phyloP scores from a whole-genome alignment of 2,888 invertebrate species.

The Drosophila demipolita region DNA sequence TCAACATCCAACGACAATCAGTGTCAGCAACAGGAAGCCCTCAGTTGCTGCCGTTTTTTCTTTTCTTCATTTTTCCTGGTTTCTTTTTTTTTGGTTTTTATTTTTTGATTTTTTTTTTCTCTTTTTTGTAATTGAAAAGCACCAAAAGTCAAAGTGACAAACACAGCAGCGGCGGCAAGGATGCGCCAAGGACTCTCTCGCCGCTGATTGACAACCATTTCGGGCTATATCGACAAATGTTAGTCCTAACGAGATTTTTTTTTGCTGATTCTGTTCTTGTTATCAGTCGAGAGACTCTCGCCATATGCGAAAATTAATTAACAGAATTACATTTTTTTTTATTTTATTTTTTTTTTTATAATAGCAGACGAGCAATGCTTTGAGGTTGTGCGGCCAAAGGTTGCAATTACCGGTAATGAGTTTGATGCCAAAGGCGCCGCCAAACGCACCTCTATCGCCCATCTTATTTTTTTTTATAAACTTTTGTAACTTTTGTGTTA shows the following conservation, averaged over 20 bases:
- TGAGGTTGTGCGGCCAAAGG: slow-evolving; percentile 51
- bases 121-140: slow-evolving; percentile 68
- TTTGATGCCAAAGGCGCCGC: slow-evolving; percentile 74
- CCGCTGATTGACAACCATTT: slow-evolving; percentile 73
- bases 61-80: slow-evolving; percentile 3
- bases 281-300: background rate
- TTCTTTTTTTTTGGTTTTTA: slow-evolving; percentile 32
- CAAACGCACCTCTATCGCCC: slow-evolving; percentile 57
- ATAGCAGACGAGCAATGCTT: slow-evolving; percentile 33
- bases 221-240: slow-evolving; percentile 54
- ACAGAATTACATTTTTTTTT: slow-evolving; percentile 66
- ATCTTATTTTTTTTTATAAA: slow-evolving; percentile 9
- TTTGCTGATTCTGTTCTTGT: slow-evolving; percentile 8
- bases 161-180: slow-evolving; percentile 50
- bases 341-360: slow-evolving; percentile 3
- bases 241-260: slow-evolving; percentile 58
- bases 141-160: slow-evolving; percentile 63
- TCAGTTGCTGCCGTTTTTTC: slow-evolving; percentile 19
- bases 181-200: slow-evolving; percentile 47
- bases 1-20: slow-evolving; percentile 56
- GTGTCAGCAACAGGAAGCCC: slow-evolving; percentile 74
- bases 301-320: slow-evolving; percentile 79
- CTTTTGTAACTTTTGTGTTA: slow-evolving; percentile 24
- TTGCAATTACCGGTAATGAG: slow-evolving; percentile 82
- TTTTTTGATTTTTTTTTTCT: background rate